phyloP scores from a whole-genome alignment of 2,888 invertebrate genomes.

The Eudasyphora cyanicolor region DNA sequence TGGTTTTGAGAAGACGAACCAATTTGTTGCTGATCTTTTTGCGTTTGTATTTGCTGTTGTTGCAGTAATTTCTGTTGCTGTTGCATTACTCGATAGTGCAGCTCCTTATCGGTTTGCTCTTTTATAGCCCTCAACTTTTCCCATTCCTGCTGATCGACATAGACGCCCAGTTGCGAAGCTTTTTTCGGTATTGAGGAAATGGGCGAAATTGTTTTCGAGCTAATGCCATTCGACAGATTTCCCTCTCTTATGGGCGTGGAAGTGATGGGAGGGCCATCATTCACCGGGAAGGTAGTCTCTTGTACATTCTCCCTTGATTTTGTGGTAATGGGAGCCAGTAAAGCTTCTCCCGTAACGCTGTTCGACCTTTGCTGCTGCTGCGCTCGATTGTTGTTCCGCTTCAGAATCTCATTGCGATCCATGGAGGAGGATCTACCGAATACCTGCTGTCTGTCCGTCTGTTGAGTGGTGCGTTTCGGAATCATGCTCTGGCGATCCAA shows the following conservation, averaged over 20 bases:
- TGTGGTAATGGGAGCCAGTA: conserved; percentile 47
- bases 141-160: conserved; percentile 75
- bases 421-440: conserved; percentile 75
- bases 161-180: conserved; percentile 53
- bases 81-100: conserved; percentile 75
- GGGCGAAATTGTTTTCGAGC: conserved; percentile 54
- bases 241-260: conserved; percentile 70
- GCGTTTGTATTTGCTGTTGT: conserved; percentile 67
- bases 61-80: conserved; percentile 71
- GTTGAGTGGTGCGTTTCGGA: conserved; percentile 71
- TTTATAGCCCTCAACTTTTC: conserved; percentile 77
- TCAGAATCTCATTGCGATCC: conserved; percentile 76
- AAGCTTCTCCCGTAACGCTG: conserved; percentile 55
- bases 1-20: background rate
- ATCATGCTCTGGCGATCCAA: conserved; percentile 74
- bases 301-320: conserved; percentile 69
- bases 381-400: conserved; percentile 59
- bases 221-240: conserved; percentile 29
- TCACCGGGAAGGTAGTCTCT: conserved; percentile 67
- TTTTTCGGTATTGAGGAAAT: conserved; percentile 61
- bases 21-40: conserved; percentile 48
- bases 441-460: conserved; percentile 64
- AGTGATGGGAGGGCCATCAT: conserved; percentile 69
- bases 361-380: conserved; percentile 55
- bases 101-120: conserved; percentile 77